A percentile compares a stretch with the other conserved stretches of the same genome.
phyloP scores from a whole-genome alignment of 2,113 vertebrate species.

The Hemicordylus capensis region DNA sequence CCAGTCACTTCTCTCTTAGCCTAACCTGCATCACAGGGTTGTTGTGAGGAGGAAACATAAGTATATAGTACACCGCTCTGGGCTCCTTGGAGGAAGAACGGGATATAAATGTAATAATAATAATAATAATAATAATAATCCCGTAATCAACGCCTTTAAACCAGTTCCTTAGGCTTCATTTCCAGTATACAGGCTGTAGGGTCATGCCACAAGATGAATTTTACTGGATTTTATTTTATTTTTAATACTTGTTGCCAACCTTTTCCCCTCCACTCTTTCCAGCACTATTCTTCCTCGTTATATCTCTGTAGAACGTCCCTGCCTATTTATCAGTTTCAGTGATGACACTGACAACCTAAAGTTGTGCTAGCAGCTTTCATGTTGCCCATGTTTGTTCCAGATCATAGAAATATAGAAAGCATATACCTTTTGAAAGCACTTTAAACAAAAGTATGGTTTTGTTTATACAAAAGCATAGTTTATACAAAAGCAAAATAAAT shows the following conservation, averaged over 20 bases:
- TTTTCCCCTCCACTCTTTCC: not conserved
- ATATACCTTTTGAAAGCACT: too few relatives aligned
- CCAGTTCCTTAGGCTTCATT: not conserved
- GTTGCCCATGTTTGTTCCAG: not conserved
- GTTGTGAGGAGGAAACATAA: too few relatives aligned
- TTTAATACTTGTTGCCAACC: not conserved
- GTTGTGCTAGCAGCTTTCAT: not conserved
- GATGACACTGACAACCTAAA: not conserved
- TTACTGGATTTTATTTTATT: not conserved
- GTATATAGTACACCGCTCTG: too few relatives aligned
- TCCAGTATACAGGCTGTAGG: not conserved
- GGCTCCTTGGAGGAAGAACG: too few relatives aligned
- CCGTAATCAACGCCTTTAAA: not conserved
- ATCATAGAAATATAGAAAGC: too few relatives aligned
- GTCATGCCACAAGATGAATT: not conserved
- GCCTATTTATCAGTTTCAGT: not conserved
- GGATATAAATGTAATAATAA: too few relatives aligned
- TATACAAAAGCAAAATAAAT: too few relatives aligned
- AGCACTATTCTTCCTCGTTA: not conserved
- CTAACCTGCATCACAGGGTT: too few relatives aligned
- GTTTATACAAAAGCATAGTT: too few relatives aligned
- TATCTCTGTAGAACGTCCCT: not conserved
- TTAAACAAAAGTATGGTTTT: too few relatives aligned
- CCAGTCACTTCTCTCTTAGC: too few relatives aligned
- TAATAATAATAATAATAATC: too few relatives aligned